Conservation (phyloP, 2,113 vertebrate species). For the Menidia beryllina region DNA sequence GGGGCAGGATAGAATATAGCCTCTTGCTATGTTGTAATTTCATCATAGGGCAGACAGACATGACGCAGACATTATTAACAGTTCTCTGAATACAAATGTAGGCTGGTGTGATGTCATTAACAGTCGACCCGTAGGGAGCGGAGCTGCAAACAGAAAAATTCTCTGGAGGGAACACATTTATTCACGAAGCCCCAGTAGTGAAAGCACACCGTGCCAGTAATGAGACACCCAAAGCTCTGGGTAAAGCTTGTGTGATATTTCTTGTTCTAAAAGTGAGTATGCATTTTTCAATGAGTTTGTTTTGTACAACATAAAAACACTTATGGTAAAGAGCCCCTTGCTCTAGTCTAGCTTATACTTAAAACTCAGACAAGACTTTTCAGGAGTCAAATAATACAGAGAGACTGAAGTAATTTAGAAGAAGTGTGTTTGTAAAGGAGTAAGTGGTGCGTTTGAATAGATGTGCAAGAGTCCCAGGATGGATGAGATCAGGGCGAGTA, state of each 20-base stretch:
- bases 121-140: conserved; percentile 52
- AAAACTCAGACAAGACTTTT: conserved; percentile 44
- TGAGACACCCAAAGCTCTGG: conserved; percentile 66
- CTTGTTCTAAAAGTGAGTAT: conserved; percentile 13
- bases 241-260: conserved; percentile 42
- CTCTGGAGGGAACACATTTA: conserved; percentile 48
- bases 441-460: conserved; percentile 14
- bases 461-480: conserved; percentile 56
- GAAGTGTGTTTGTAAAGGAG: conserved; percentile 39
- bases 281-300: conserved; percentile 24
- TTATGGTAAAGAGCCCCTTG: conserved; percentile 53
- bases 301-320: conserved; percentile 34
- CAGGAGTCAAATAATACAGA: conserved; percentile 60
- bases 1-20: conserved; percentile 43
- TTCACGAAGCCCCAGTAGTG: conserved; percentile 60
- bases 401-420: conserved; percentile 70
- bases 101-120: conserved; percentile 66
- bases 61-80: conserved; percentile 50
- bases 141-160: conserved; percentile 45
- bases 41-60: conserved; percentile 44
- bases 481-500: conserved; percentile 66
- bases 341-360: conserved; percentile 35
- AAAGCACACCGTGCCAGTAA: conserved; percentile 58
- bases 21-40: conserved; percentile 49
- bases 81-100: conserved; percentile 44